Base-by-base conservation (phyloP, 2,888 invertebrate species). In the Macrophya alboannulata region DNA sequence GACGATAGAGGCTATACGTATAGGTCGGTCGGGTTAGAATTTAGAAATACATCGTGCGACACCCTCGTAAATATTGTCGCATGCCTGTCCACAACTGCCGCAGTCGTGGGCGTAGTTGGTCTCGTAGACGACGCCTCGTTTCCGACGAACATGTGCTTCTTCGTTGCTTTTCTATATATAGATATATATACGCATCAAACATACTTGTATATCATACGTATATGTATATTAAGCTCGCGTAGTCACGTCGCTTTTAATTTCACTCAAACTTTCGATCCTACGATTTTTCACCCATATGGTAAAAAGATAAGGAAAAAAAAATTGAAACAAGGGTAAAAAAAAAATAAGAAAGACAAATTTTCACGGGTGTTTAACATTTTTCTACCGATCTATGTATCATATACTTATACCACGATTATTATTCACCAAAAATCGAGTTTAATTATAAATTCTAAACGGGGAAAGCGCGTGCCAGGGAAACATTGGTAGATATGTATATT, bases 41-140 rank as follows among this genome's bases (percentile, higher is more conserved):
- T 81, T 81, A 81, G 81, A 81, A 81, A 81, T 81, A 81, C 81
- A 81, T 81, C 81, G 81, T 21, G 59, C 59, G 37, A 81, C 81
- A 81, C 62, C 59, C 81, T 81, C 81, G 81, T 81, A 81, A 81
- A 81, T 81, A 81, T 81, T 81, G 81, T 81, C 81, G 81, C 81
- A 81, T 62, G 81, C 81, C 81, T 81, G 81, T 81, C 81, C 59
- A 77, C 77, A 77, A 77, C 77, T 55, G 77, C 51, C 37, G 77
- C 77, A 81, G 62, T 81, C 62, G 81, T 81, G 43, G 81, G 81
- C 81, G 81, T 81, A 37, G 62, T 37, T 62, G 25, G 59, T 43
- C 12, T 31, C 40, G 62, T 51, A 25, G 62, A 43, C 81, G 81
- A 81, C 81, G 81, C 81, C 81, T 62, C 21, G 55, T 62, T 37